Evolutionary conservation across 2,888 invertebrate genomes (phyloP).

Genomic region (Rhodophaea formosa): DNA sequence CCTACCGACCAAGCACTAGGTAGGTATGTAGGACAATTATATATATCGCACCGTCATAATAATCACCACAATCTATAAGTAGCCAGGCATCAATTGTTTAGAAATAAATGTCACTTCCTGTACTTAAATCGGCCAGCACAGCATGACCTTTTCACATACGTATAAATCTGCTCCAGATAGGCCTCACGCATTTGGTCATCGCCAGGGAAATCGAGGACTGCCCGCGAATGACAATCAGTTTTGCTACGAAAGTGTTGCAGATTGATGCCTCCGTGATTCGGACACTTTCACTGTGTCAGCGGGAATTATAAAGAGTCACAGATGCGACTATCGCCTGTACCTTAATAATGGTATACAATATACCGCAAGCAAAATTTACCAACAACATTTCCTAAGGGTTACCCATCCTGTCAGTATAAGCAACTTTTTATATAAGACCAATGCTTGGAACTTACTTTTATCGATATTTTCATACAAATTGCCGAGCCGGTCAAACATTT

Average conservation of each 20-base stretch:
- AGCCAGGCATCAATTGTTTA: background rate
- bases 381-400: no score
- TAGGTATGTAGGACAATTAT: background rate
- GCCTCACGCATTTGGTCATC: background rate
- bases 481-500: no score
- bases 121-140: background rate
- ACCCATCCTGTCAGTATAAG: no score
- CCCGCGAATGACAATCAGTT: constrained; percentile 66
- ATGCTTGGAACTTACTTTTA: no score
- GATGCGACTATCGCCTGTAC: background rate
- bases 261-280: constrained; percentile 58
- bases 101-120: background rate
- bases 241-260: constrained; percentile 69
- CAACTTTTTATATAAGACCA: no score
- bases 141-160: background rate
- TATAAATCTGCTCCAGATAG: background rate
- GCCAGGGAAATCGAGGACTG: constrained; percentile 56
- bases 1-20: no score
- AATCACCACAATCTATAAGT: background rate
- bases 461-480: no score
- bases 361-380: no score
- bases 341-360: no score
- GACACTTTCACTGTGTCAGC: constrained; percentile 66
- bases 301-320: background rate
- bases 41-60: background rate